These are phyloP conservation scores for Psylliodes chrysocephalus DNA, from an alignment of 2,888 invertebrate genomes.

Conservation along the genomic window DNA sequence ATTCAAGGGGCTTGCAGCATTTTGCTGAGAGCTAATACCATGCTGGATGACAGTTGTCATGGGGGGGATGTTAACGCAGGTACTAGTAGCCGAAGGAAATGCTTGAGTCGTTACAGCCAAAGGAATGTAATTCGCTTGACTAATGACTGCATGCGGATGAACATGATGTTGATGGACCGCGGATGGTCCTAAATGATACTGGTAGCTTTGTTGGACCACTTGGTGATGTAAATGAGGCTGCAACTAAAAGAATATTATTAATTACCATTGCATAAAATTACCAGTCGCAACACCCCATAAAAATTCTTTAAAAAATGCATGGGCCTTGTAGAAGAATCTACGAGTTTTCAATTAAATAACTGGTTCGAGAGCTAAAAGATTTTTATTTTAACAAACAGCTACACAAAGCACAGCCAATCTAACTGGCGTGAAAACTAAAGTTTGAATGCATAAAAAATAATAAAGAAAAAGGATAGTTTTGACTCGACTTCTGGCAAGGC, in stretches of 20 bases:
- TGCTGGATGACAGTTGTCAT: conserved; percentile 75
- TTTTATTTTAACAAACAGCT: no score
- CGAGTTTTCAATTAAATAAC: no score
- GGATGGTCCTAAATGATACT: conserved; percentile 51
- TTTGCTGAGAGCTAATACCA: conserved; percentile 68
- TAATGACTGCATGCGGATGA: conserved; percentile 63
- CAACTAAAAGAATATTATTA: conserved; percentile 31
- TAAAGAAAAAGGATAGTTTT: no score
- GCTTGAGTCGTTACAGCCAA: conserved; percentile 71
- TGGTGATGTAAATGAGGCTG: conserved; percentile 62
- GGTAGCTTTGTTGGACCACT: conserved; percentile 61
- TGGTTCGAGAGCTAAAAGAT: no score
- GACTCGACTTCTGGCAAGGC: no score
- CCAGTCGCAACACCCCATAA: no score
- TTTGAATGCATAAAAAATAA: no score
- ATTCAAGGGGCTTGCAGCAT: conserved; percentile 47
- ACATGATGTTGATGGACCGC: conserved; percentile 60
- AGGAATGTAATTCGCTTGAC: conserved; percentile 67
- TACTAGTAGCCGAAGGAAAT: conserved; percentile 67
- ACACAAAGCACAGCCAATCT: no score
- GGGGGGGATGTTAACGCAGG: conserved; percentile 74
- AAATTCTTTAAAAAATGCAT: no score
- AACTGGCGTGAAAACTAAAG: no score
- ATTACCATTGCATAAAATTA: no score
- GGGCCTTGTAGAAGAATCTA: no score